These are phyloP conservation scores for Pristionchus exspectatus DNA, from an alignment of 2,888 invertebrate genomes.

Conservation along the genomic window DNA sequence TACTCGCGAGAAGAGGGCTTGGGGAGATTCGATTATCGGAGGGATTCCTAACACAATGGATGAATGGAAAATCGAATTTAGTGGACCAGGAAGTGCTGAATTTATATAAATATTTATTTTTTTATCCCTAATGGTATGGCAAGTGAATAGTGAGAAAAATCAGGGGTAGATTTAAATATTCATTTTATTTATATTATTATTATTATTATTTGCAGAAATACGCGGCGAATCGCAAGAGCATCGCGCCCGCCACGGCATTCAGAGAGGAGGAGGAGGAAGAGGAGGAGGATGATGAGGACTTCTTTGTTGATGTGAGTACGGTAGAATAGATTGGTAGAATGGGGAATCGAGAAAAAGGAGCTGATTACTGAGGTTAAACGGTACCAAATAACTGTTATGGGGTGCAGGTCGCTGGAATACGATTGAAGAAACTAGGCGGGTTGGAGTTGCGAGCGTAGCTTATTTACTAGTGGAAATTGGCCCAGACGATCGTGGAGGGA, in stretches of 20 bases:
- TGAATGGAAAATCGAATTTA: background rate
- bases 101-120: background rate
- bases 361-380: background rate
- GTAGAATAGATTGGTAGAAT: background rate
- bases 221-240: background rate
- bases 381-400: background rate
- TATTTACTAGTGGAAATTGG: background rate
- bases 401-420: background rate
- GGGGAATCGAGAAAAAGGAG: background rate
- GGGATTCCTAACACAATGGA: background rate
- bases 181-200: background rate
- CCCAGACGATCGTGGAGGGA: background rate
- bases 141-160: background rate
- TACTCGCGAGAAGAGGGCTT: background rate
- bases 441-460: background rate
- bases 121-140: background rate
- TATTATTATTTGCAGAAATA: conserved; percentile 12
- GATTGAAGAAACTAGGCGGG: background rate
- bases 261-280: conserved; percentile 20
- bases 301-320: conserved; percentile 2
- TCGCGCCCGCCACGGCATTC: conserved; percentile 1
- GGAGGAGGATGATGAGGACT: background rate
- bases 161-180: background rate
- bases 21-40: background rate
- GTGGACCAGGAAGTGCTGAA: background rate